Percentiles rank a stretch among this genome's conserved stretches.
Conservation (phyloP, 2,113 vertebrate genomes). For the Syrrhaptes paradoxus region DNA sequence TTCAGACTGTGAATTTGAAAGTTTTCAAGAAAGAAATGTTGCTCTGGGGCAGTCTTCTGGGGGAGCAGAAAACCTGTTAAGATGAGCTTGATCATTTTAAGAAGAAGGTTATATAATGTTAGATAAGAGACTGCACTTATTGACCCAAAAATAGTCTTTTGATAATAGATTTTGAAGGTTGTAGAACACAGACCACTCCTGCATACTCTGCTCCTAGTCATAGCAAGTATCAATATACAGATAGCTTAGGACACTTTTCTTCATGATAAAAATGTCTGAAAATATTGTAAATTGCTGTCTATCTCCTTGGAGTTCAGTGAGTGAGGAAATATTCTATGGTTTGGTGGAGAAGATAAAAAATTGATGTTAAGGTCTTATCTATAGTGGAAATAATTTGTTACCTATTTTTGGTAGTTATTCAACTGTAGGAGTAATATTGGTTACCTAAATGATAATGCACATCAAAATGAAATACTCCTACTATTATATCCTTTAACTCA, state of each 20-base stretch:
- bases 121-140: neutral
- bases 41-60: neutral
- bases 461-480: neutral
- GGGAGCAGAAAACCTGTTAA: neutral
- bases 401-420: neutral
- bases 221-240: neutral
- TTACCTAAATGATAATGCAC: neutral
- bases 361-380: neutral
- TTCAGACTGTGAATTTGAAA: neutral
- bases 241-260: neutral
- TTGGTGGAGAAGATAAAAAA: neutral
- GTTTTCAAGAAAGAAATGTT: neutral
- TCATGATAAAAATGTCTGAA: neutral
- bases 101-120: neutral
- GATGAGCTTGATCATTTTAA: neutral
- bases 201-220: neutral
- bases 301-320: neutral
- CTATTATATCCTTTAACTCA: neutral
- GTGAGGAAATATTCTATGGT: neutral
- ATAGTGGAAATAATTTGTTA: neutral
- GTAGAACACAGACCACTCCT: neutral
- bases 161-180: neutral
- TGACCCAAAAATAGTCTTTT: neutral
- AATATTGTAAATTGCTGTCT: neutral
- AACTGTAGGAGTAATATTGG: neutral